phyloP scores from a whole-genome alignment of 2,113 vertebrate species.

The Meles meles region DNA sequence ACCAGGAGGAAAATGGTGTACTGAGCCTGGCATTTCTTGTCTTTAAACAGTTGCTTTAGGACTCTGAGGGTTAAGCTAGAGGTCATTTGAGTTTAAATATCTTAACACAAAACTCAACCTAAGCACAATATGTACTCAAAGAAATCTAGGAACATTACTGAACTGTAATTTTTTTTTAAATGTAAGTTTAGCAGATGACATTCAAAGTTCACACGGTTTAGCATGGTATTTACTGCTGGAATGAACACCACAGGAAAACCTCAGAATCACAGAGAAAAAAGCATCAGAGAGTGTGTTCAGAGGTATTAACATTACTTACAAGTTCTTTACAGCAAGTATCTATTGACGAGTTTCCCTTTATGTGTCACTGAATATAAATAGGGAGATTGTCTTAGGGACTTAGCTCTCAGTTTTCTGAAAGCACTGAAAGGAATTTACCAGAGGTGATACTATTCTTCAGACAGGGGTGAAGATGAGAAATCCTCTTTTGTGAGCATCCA shows the following conservation, averaged over 20 bases:
- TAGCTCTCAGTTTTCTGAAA: background rate
- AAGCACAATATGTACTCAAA: background rate
- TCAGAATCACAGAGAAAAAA: background rate
- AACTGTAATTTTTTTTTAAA: background rate
- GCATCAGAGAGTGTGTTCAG: background rate
- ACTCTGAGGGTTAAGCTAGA: constrained; percentile 17
- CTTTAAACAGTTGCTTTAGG: background rate
- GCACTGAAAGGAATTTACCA: background rate
- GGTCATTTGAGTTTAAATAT: constrained; percentile 38
- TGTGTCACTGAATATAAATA: background rate
- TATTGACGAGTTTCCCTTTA: background rate
- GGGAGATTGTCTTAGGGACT: background rate
- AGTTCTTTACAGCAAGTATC: background rate
- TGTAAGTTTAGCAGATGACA: background rate
- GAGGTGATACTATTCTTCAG: background rate
- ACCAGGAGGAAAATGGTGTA: constrained; percentile 17
- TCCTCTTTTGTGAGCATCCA: background rate
- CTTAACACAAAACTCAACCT: constrained; percentile 16
- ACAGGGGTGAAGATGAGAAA: background rate
- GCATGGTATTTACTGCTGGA: background rate
- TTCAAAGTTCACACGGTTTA: background rate
- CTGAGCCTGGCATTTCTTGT: constrained; percentile 48
- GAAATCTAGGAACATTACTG: background rate
- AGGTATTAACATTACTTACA: background rate
- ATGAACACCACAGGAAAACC: background rate